Base-by-base conservation (phyloP, 2,797 vertebrate species). In the Poliocrania exsul region DNA sequence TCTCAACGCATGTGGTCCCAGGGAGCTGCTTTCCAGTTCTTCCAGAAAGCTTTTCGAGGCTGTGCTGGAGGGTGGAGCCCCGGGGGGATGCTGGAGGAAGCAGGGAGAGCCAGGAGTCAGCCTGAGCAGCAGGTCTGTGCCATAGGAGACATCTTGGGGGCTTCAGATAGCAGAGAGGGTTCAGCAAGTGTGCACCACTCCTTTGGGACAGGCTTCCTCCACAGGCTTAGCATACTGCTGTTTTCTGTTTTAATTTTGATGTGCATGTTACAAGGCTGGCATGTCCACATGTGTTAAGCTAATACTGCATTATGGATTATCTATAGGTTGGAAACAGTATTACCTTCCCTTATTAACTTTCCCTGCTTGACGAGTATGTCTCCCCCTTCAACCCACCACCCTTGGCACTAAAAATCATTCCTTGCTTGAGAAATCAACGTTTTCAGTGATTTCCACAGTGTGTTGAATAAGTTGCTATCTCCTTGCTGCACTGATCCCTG, bases 231-330 rank as follows among this genome's bases (percentile, higher is more conserved):
- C 72, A 42, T 42, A 69, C 2, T 75, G 70, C 88, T 75, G 1
- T 86, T 86, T 86, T 73, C 64, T 50, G 46, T 67, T 89, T 79
- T 92, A 37, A 42, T 92, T 95, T 96, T 58, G 57, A 44, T 81
- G 64, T 97, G 97, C 97, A 97, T 96, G 97, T 94, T 90, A 26
- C 50, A 20, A 92, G 78, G 90, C 95, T 88, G 91, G 96, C 96
- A 97, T 96, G 96, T 92, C 81, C 7, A 2, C 58, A 0, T 86
- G 93, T 57, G 65, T 77, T 81, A 51, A 90, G 91, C 60, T 90
- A 84, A 73, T 74, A 37, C 50, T 61, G 75, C 88, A 75, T 84
- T 83, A 38, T 28, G 86, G 89, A 38, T 69, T 72, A 86, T 46
- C 40, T 23, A 2, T 64, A 78, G 93, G 91, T 87, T 90, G 66